A percentile compares a stretch with the other conserved stretches of the same genome.
These are phyloP conservation scores for Frieseomelitta varia DNA, from an alignment of 1,140 invertebrate genomes.

Conservation along the genomic window DNA sequence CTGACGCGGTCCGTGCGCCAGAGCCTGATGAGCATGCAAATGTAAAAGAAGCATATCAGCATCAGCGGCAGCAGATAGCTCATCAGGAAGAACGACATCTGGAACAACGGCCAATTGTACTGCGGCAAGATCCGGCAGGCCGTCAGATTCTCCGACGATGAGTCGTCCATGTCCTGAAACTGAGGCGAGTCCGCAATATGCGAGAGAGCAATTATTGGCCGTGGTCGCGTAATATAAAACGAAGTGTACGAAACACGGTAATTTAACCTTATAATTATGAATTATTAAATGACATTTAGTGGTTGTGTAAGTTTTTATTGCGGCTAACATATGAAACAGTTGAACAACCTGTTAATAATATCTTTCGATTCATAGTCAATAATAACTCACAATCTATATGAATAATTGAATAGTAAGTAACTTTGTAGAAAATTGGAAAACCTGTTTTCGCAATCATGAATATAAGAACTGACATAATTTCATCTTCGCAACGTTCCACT, in stretches of 20 bases:
- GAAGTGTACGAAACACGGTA: neutral
- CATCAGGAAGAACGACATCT: conserved; percentile 92
- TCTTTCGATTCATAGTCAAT: too few relatives aligned
- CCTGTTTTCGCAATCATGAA: too few relatives aligned
- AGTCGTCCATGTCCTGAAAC: conserved; percentile 65
- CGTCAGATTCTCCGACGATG: conserved; percentile 63
- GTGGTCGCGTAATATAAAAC: neutral
- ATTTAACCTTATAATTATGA: too few relatives aligned
- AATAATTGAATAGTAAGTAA: too few relatives aligned
- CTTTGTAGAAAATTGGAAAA: too few relatives aligned
- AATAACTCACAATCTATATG: too few relatives aligned
- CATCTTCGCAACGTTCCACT: too few relatives aligned
- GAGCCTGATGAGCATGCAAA: conserved; percentile 93
- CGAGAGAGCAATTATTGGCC: neutral
- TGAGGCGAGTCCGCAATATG: conserved; percentile 59
- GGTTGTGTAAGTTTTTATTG: too few relatives aligned
- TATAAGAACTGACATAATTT: too few relatives aligned
- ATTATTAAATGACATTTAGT: too few relatives aligned
- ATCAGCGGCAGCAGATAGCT: conserved; percentile 92
- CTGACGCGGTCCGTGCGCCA: conserved; percentile 91
- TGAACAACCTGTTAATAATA: too few relatives aligned
- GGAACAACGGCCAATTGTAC: conserved; percentile 79
- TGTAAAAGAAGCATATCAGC: conserved; percentile 94
- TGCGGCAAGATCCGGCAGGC: conserved; percentile 76
- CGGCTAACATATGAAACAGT: too few relatives aligned